Conservation (phyloP, 1,140 invertebrate species). For the Hyles vespertilio region DNA sequence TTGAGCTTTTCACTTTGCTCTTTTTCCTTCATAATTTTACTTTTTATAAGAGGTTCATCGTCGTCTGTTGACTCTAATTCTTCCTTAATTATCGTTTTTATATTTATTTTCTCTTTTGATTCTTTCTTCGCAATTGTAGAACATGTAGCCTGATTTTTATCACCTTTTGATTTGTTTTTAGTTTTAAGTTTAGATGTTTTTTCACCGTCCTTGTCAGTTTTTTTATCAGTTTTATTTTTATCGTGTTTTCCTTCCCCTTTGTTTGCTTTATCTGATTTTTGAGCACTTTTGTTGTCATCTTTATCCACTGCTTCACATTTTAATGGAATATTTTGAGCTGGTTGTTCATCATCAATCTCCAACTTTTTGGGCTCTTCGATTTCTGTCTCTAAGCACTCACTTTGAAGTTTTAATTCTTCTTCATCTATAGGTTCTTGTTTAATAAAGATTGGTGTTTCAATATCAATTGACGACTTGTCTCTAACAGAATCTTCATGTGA, state of each 20-base stretch:
- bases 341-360: background rate
- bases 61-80: constrained; percentile 72
- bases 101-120: constrained; percentile 35
- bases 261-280: constrained; percentile 19
- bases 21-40: constrained; percentile 67
- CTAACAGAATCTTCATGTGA: constrained; percentile 7
- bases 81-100: constrained; percentile 52
- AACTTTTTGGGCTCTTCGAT: background rate
- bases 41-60: constrained; percentile 72
- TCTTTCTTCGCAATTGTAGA: constrained; percentile 49
- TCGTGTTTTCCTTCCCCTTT: constrained; percentile 33
- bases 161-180: constrained; percentile 40
- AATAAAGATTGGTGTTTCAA: constrained; percentile 32
- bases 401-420: constrained; percentile 34
- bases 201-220: constrained; percentile 33
- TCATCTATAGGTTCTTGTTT: constrained; percentile 64
- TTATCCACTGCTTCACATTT: constrained; percentile 1
- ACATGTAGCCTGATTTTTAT: constrained; percentile 32
- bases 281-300: constrained; percentile 5
- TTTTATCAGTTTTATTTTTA: constrained; percentile 38
- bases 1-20: constrained; percentile 51
- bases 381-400: constrained; percentile 9
- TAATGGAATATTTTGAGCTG: background rate
- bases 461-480: background rate
- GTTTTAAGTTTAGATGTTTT: constrained; percentile 34